These are phyloP conservation scores for Orchesella flavescens DNA, from an alignment of 2,888 invertebrate genomes.

Conservation along the genomic window DNA sequence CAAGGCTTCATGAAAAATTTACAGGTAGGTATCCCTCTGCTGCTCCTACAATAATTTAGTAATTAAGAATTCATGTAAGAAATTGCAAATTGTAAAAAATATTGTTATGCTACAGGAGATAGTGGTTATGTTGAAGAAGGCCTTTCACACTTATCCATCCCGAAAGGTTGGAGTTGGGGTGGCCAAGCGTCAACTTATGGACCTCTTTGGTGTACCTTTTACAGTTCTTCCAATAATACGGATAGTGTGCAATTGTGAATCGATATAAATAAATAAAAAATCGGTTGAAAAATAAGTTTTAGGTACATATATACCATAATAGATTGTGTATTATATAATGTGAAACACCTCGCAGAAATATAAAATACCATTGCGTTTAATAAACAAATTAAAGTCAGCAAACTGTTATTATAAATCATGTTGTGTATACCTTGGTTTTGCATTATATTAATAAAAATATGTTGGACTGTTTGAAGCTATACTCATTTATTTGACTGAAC, in stretches of 20 bases:
- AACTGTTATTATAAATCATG: too few relatives aligned
- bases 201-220: slow-evolving; percentile 85
- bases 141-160: slow-evolving; percentile 84
- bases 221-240: slow-evolving; percentile 65
- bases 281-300: not conserved
- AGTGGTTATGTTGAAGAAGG: slow-evolving; percentile 81
- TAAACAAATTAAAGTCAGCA: too few relatives aligned
- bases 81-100: not conserved
- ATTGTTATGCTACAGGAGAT: slow-evolving; percentile 70
- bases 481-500: too few relatives aligned
- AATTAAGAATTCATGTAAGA: too few relatives aligned
- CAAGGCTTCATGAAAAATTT: slow-evolving; percentile 62
- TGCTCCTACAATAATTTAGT: not conserved
- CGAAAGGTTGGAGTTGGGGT: slow-evolving; percentile 89
- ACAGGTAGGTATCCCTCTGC: slow-evolving; percentile 57
- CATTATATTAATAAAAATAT: too few relatives aligned
- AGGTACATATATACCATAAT: not conserved
- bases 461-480: too few relatives aligned
- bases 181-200: slow-evolving; percentile 84
- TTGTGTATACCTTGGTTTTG: too few relatives aligned
- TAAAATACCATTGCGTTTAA: too few relatives aligned
- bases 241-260: slow-evolving; percentile 9
- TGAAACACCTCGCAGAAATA: too few relatives aligned
- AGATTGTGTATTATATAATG: too few relatives aligned
- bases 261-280: not conserved